A percentile compares a stretch with the other conserved stretches of the same genome.
These are phyloP conservation scores for Girardinichthys multiradiatus DNA, from an alignment of 2,113 vertebrate species.

Conservation along the genomic window DNA sequence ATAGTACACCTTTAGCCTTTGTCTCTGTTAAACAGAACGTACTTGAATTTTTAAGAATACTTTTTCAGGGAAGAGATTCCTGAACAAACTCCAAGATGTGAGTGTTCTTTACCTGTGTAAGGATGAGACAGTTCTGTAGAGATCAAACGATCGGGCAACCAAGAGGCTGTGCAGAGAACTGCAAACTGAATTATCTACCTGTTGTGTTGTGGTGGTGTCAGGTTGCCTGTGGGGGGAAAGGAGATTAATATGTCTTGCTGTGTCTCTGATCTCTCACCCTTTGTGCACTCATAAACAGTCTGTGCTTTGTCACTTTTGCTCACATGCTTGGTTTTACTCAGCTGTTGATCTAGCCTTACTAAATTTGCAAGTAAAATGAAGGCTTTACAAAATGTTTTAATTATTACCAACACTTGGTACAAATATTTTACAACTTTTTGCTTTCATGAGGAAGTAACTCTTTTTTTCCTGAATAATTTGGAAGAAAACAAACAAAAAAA, in stretches of 20 bases:
- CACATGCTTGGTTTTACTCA: constrained; percentile 25
- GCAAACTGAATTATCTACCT: constrained; percentile 62
- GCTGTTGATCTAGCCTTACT: constrained; percentile 25
- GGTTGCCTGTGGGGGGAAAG: constrained; percentile 44
- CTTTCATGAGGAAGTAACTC: neutral
- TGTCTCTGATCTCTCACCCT: constrained; percentile 61
- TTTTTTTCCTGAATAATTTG: neutral
- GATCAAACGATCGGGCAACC: constrained; percentile 13
- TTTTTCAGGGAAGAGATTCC: neutral
- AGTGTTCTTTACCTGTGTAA: neutral
- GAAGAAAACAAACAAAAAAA: neutral
- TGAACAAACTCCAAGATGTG: neutral
- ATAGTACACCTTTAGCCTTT: neutral
- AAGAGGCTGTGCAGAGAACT: constrained; percentile 29
- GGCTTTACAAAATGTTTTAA: neutral
- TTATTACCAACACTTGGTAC: neutral
- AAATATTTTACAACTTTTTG: neutral
- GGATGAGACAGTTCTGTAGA: neutral
- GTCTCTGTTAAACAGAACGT: neutral
- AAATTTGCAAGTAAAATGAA: constrained; percentile 8
- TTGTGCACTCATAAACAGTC: constrained; percentile 41
- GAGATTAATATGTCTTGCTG: constrained; percentile 69
- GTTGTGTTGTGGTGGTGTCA: constrained; percentile 55
- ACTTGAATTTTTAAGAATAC: neutral
- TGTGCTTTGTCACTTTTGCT: constrained; percentile 34